Conservation (phyloP, 1,140 invertebrate species). For the Zelostemma sp. region DNA sequence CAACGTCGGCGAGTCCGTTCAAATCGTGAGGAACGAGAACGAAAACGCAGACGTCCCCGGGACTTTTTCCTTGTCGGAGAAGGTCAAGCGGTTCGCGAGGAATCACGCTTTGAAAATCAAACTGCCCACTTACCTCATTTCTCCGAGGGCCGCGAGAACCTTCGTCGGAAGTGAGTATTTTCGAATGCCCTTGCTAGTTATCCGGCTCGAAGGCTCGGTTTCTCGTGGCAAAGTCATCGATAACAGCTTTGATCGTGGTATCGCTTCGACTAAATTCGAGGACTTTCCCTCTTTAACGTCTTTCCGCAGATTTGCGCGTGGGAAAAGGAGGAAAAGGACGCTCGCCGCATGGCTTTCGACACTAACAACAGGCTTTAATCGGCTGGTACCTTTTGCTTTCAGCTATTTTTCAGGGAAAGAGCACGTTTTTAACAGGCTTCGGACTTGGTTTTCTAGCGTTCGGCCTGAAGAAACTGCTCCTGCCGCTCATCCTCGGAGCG, state of each 20-base stretch:
- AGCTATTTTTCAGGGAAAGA: conserved; percentile 71
- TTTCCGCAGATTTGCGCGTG: background rate
- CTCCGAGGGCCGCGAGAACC: conserved; percentile 59
- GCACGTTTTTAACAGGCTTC: conserved; percentile 77
- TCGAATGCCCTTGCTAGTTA: too few relatives aligned
- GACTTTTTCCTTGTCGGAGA: conserved; percentile 51
- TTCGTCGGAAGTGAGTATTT: conserved; percentile 64
- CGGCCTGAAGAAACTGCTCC: conserved; percentile 83
- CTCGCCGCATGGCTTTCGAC: conserved; percentile 60
- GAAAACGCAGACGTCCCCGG: conserved; percentile 15
- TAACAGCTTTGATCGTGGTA: too few relatives aligned
- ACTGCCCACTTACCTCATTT: conserved; percentile 52
- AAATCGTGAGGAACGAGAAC: conserved; percentile 50
- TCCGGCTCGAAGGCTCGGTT: too few relatives aligned
- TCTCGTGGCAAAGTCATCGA: too few relatives aligned
- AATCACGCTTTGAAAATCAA: conserved; percentile 63
- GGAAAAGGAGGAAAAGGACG: background rate
- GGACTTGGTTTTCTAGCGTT: conserved; percentile 81
- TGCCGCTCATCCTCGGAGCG: conserved; percentile 81
- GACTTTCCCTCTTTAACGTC: background rate
- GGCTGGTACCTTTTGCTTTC: conserved; percentile 69
- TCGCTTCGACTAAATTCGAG: too few relatives aligned
- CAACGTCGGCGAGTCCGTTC: conserved; percentile 60
- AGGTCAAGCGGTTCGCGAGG: conserved; percentile 59
- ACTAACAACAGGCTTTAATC: conserved; percentile 67